Percentiles rank a stretch among this genome's conserved stretches.
Evolutionary conservation across 2,113 vertebrate genomes (phyloP).

Genomic region (Forbesichthys papilliferus): DNA sequence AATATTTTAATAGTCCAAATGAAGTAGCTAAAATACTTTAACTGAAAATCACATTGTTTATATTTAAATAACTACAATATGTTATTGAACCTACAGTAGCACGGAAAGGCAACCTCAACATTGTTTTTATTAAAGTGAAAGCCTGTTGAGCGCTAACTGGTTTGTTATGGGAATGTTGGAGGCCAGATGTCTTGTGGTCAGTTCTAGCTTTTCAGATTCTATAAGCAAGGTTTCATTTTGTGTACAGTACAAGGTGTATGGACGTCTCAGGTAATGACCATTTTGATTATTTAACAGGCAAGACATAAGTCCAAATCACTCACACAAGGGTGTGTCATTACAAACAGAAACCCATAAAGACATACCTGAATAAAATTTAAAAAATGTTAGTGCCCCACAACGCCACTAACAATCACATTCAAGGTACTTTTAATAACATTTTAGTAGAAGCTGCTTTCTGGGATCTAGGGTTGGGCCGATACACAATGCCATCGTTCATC

Average conservation of each 20-base stretch:
- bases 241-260: conserved; percentile 8
- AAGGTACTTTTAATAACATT: too few species aligned
- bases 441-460: too few species aligned
- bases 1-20: too few species aligned
- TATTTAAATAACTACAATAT: not conserved
- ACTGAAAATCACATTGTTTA: not conserved
- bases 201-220: conserved; percentile 24
- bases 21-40: too few species aligned
- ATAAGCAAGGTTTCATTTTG: conserved; percentile 18
- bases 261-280: conserved; percentile 33
- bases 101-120: too few species aligned
- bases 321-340: not conserved
- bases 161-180: conserved; percentile 1
- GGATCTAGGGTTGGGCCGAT: too few species aligned
- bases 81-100: too few species aligned
- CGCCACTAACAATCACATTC: too few species aligned
- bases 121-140: not conserved
- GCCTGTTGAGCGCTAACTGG: not conserved
- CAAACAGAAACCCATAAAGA: not conserved
- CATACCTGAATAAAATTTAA: too few species aligned
- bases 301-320: conserved; percentile 2
- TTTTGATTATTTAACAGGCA: conserved; percentile 29
- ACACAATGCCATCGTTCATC: too few species aligned
- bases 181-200: conserved; percentile 1
- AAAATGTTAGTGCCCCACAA: too few species aligned